These are phyloP conservation scores for Stomatorhinus ivindoensis DNA, from an alignment of 2,113 vertebrate genomes.

Conservation along the genomic window DNA sequence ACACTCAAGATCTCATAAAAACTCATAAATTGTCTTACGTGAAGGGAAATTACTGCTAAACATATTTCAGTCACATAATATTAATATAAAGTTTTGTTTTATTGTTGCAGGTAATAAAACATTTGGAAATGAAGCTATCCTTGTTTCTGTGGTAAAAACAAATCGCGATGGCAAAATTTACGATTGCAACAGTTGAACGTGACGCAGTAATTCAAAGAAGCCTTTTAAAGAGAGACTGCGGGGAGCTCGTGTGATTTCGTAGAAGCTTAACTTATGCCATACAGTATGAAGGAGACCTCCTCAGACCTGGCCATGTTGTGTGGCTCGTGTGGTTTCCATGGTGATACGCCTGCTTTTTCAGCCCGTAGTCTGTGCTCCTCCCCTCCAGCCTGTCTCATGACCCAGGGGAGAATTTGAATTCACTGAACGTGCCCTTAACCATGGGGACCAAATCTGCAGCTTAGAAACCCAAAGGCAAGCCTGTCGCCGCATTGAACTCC, in stretches of 20 bases:
- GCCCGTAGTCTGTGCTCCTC: not conserved
- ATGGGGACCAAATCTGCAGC: constrained; percentile 28
- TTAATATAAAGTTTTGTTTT: not conserved
- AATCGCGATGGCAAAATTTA: not conserved
- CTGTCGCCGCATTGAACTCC: constrained; percentile 58
- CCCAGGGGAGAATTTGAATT: constrained; percentile 54
- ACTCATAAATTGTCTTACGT: not conserved
- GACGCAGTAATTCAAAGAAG: not conserved
- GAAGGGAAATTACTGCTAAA: not conserved
- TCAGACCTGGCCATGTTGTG: not conserved
- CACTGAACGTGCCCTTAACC: constrained; percentile 58
- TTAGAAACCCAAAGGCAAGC: constrained; percentile 53
- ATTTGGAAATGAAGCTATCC: not conserved
- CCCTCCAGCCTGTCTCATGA: not conserved
- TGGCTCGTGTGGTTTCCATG: not conserved
- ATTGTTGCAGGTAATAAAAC: not conserved
- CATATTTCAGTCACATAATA: not conserved
- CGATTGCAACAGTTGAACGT: not conserved
- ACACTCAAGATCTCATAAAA: not conserved
- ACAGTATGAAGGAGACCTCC: not conserved
- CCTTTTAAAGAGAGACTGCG: not conserved
- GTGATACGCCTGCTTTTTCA: not conserved
- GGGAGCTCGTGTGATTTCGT: not conserved
- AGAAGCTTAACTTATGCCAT: not conserved
- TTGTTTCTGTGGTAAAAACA: not conserved